Percentiles rank a stretch among this genome's conserved stretches.
Evolutionary conservation across 2,888 invertebrate species (phyloP).

Genomic region (Sarcophaga rosellei): DNA sequence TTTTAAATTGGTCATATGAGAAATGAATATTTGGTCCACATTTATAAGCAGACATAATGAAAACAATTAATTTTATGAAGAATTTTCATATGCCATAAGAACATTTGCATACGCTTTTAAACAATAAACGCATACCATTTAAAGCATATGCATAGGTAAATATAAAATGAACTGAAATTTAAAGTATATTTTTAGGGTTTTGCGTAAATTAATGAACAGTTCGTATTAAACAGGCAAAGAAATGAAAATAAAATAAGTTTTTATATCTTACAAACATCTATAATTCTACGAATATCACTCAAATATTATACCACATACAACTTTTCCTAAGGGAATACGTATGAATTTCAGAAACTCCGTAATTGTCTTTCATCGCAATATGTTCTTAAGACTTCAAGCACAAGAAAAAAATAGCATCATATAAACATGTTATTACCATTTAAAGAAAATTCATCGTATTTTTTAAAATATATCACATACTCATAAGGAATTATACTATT

Average conservation of each 20-base stretch:
- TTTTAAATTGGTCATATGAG: not conserved
- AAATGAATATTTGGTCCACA: not conserved
- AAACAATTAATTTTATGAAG: not conserved
- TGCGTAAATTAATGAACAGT: not conserved
- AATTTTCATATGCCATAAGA: not conserved
- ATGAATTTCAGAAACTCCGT: not conserved
- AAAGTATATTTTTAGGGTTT: not conserved
- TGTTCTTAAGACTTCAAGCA: not conserved
- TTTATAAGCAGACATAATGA: not conserved
- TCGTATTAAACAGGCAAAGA: not conserved
- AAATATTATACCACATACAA: not conserved
- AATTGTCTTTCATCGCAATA: not conserved
- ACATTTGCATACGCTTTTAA: too few relatives aligned
- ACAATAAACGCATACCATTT: not conserved
- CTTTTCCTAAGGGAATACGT: not conserved
- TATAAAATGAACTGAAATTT: not conserved
- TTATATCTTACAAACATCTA: too few relatives aligned
- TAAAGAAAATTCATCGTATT: not conserved
- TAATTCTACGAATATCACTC: too few relatives aligned
- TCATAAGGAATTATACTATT: not conserved
- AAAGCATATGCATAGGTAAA: not conserved
- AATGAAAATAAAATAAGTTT: not conserved
- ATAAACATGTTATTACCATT: not conserved
- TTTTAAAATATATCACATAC: slow-evolving; percentile 14
- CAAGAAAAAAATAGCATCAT: not conserved